Evolutionary conservation across 2,113 vertebrate genomes (phyloP), one percentile per base, ranked within the genome.

Genomic region (Tupaia chinensis): DNA sequence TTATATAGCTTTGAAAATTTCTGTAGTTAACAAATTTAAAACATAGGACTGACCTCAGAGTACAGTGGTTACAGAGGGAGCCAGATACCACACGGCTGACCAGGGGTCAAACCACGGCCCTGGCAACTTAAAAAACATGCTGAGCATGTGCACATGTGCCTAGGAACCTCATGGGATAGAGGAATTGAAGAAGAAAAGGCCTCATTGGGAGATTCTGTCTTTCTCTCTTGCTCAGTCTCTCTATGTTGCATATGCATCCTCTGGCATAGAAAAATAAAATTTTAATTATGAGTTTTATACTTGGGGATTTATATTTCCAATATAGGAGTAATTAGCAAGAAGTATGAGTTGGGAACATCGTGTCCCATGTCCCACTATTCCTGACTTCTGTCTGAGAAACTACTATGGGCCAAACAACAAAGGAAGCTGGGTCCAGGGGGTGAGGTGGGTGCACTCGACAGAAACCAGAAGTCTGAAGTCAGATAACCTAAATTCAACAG

Each of bases 261-360:
- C 44, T 44, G 44, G 44, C 44, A 44, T 44, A 44, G 44, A 44
- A 44, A 44, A 44, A 44, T 44, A 44, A 66, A 25, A 4, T 13
- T 93, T 93, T 54, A 86, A 82, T 78, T 54, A 54, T n/a, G n/a
- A 34, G 68, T 61, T 92, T 94, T 91, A 23, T 20, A 54, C 65
- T 87, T 73, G 17, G 15, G 2, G 1, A 69, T 58, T 87, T 34
- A 1, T 77, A n/a, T 83, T 56, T 91, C 81, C 22, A 2, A 23
- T 44, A 32, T 29, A 65, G 9, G 20, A 69, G 15, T 88, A 68
- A 22, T 34, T 83, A 22, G 7, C 83, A 80, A 87, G 56, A 69
- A 56, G 7, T 12, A 0, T 34, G 58, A 53, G 3, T 54, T 89
- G 6, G 15, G 78, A 93, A 20, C 14, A 53, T 58, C 54, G 2